A percentile compares a stretch with the other conserved stretches of the same genome.
These are phyloP conservation scores for Hydropsyche betteni DNA, from an alignment of 2,888 invertebrate genomes.

Conservation along the genomic window DNA sequence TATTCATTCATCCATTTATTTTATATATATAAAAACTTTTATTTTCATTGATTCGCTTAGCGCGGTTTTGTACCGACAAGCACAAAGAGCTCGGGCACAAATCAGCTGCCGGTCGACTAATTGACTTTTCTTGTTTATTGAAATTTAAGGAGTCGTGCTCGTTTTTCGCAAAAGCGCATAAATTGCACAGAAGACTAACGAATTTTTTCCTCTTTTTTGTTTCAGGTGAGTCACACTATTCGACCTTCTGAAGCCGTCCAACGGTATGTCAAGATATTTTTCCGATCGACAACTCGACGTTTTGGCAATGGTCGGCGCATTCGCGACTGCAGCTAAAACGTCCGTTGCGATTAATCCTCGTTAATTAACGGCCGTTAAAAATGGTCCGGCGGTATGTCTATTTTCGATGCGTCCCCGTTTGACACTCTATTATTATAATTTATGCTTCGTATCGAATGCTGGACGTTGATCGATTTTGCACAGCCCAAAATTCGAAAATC, in stretches of 20 bases:
- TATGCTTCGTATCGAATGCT: no score
- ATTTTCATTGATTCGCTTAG: neutral
- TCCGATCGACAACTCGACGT: no score
- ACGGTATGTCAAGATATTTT: no score
- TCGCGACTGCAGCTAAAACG: no score
- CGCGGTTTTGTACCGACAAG: constrained; percentile 3
- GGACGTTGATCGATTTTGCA: no score
- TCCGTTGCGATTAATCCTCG: no score
- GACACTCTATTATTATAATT: no score
- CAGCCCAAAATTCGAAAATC: no score
- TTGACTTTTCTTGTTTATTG: constrained; percentile 66
- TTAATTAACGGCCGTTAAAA: no score
- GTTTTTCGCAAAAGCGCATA: constrained; percentile 12
- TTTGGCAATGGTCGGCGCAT: no score
- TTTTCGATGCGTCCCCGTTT: no score
- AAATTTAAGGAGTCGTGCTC: constrained; percentile 50
- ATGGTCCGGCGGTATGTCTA: no score
- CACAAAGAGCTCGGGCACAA: constrained; percentile 40
- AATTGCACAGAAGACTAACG: neutral
- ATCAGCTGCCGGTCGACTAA: constrained; percentile 57
- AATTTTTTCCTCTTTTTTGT: constrained; percentile 17
- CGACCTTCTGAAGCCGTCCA: neutral
- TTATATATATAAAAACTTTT: neutral
- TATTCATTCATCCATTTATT: neutral
- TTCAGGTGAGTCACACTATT: constrained; percentile 25